Percentiles rank a stretch among this genome's conserved stretches.
phyloP scores from a whole-genome alignment of 2,797 vertebrate species.

The Erethizon dorsatum region DNA sequence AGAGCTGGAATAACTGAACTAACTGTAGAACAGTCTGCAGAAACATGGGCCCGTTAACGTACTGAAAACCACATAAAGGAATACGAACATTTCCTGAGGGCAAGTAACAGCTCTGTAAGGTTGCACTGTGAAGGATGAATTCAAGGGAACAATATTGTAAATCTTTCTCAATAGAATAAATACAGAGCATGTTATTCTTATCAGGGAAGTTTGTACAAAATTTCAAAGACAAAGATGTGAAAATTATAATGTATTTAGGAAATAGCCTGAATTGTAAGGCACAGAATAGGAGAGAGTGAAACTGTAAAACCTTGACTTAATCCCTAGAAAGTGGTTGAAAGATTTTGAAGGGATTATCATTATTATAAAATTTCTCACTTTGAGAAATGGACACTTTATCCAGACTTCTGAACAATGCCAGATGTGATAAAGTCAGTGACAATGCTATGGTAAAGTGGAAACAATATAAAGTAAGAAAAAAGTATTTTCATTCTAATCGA shows the following conservation, averaged over 20 bases:
- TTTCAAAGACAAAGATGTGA: constrained; percentile 19
- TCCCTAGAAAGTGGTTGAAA: constrained; percentile 26
- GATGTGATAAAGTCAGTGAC: constrained; percentile 12
- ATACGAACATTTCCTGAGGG: background rate
- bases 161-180: background rate
- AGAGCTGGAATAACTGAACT: background rate
- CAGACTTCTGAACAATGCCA: constrained; percentile 58
- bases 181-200: background rate
- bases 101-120: background rate
- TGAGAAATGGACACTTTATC: constrained; percentile 43
- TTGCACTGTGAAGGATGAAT: background rate
- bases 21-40: background rate
- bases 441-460: background rate
- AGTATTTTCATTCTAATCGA: background rate
- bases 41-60: background rate
- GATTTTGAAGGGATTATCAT: constrained; percentile 69
- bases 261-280: background rate
- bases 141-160: background rate
- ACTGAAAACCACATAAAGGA: background rate
- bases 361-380: constrained; percentile 70
- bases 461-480: background rate
- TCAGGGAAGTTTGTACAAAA: background rate
- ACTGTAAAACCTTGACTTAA: constrained; percentile 61
- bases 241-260: background rate
- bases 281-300: background rate